Conservation (phyloP, 2,888 invertebrate genomes). For the Drosophila anomalipes region DNA sequence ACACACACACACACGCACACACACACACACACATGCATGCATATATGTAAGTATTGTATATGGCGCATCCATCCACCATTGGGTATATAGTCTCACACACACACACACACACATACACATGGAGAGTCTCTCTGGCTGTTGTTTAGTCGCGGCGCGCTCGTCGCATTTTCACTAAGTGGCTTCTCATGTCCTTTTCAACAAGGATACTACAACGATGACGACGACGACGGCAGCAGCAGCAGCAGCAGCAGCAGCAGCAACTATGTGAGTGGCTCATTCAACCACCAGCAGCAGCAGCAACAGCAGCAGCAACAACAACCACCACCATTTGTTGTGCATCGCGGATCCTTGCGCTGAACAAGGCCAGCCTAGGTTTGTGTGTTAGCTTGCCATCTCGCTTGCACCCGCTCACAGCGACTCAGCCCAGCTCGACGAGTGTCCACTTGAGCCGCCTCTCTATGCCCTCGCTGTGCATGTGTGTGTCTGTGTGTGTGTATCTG, state of each 20-base stretch:
- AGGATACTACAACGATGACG: constrained; percentile 59
- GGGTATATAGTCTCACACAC: constrained; percentile 60
- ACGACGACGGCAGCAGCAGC: constrained; percentile 7
- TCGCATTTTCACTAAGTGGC: constrained; percentile 84
- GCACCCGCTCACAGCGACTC: constrained; percentile 19
- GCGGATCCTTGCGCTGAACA: constrained; percentile 54
- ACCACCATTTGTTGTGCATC: constrained; percentile 57
- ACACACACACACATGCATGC: constrained; percentile 27
- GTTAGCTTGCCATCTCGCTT: constrained; percentile 50
- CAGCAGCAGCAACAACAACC: constrained; percentile 52
- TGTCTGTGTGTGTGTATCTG: constrained; percentile 21
- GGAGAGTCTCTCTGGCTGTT: constrained; percentile 69
- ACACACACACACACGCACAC: constrained; percentile 46
- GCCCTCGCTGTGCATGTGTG: constrained; percentile 30
- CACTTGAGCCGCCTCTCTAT: constrained; percentile 70
- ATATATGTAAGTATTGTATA: constrained; percentile 48
- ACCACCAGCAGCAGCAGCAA: constrained; percentile 60
- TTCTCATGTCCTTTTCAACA: constrained; percentile 85
- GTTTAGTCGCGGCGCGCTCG: constrained; percentile 65
- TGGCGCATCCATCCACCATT: constrained; percentile 76
- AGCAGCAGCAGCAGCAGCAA: constrained; percentile 33
- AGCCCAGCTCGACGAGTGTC: constrained; percentile 65
- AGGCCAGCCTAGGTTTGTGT: constrained; percentile 38
- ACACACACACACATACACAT: constrained; percentile 34
- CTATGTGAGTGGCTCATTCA: constrained; percentile 77